Evolutionary conservation across 2,797 vertebrate species (phyloP), one percentile per base, ranked within the genome.

Genomic region (Bovichtus diacanthus): DNA sequence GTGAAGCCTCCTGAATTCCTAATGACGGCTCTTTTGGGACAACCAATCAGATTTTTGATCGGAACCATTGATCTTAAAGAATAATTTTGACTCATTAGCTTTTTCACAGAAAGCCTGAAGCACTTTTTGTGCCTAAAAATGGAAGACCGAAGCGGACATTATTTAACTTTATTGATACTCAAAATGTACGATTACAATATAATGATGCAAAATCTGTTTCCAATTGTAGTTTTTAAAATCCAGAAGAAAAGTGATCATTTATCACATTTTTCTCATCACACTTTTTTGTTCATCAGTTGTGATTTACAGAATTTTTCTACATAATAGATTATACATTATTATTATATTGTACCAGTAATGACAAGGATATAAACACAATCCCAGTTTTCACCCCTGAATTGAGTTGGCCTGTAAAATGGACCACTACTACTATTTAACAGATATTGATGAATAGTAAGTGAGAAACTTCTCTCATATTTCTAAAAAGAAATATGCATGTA

Each of bases 1-100:
- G 47, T 9, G 13, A 50, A 59, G 16, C 5, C 16, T 44, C 12
- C 18, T 58, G 43, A 70, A 80, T 78, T 15, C 67, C 27, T 18
- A 12, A 27, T 21, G 44, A 31, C 4, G 3, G 9, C 60, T 19
- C 21, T 43, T 56, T n/a, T 12, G 39, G 58, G n/a, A 44, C 29
- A 69, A 29, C 18, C 23, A 38, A 36, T 55, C 58, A n/a, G 27
- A 70, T 66, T 49, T 46, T 31, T 23, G 10, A 53, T 36, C n/a
- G 2, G 39, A 29, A 44, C 15, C 8, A n/a, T 27, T 46, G 39
- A 64, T 69, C 34, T 39, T 29, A 25, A 25, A 49, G 1, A 11
- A 39, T 31, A 9, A 18, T 55, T 72, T 74, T 44, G 25, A 53
- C n/a, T 23, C 13, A 61, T 55, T 59, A 50, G 12, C 25, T 43